A percentile compares a stretch with the other conserved stretches of the same genome.
phyloP scores from a whole-genome alignment of 1,140 invertebrate genomes.

The Philotrypesis tridentata region DNA sequence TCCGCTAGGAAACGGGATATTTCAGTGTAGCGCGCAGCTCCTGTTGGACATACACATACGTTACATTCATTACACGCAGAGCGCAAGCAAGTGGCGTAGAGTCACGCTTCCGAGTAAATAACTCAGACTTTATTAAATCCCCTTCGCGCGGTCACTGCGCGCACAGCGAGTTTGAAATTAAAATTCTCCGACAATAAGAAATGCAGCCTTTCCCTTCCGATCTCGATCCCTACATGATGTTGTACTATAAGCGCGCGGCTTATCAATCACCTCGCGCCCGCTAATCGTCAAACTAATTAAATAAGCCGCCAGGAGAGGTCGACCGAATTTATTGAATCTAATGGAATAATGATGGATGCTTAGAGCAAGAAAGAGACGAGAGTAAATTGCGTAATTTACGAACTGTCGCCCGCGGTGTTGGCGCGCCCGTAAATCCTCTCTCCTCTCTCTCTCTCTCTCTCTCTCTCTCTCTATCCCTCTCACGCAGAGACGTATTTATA shows the following conservation, averaged over 20 bases:
- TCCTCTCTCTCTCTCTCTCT: not conserved
- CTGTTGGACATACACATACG: not conserved
- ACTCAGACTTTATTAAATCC: not conserved
- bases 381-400: conserved; percentile 49
- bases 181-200: not conserved
- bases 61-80: not conserved
- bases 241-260: not conserved
- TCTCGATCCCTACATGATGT: not conserved
- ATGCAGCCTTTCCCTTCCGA: not conserved
- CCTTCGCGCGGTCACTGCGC: too few relatives aligned
- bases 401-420: conserved; percentile 46
- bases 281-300: not conserved
- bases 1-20: not conserved
- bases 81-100: not conserved
- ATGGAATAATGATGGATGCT: not conserved
- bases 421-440: conserved; percentile 33
- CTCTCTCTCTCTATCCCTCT: not conserved
- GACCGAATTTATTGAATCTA: not conserved
- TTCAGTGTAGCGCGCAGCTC: not conserved
- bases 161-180: not conserved
- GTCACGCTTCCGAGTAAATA: not conserved
- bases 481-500: conserved; percentile 6
- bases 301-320: not conserved
- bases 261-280: not conserved
- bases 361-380: not conserved